phyloP scores from a whole-genome alignment of 30 jellyfish, hydroid and myxozoan genomes.

The Turritopsis rubra region DNA sequence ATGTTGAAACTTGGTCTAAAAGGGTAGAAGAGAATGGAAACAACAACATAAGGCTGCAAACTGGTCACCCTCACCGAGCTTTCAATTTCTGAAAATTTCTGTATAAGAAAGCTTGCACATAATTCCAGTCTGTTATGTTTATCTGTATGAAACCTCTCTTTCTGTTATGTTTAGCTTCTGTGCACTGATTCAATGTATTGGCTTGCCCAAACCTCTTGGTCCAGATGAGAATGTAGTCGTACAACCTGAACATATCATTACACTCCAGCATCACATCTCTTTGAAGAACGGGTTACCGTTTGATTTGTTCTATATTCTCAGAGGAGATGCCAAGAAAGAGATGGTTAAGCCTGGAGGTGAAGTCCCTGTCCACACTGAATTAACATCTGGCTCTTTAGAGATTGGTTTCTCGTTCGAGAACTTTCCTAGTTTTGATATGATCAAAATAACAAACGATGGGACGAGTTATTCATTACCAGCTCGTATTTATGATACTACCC shows the following conservation, averaged over 20 bases:
- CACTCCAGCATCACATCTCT: constrained; percentile 53
- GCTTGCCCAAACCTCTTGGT: constrained; percentile 2
- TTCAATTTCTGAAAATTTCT: too few species aligned
- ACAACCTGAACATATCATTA: constrained; percentile 85
- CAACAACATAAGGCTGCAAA: too few species aligned
- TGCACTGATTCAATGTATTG: constrained; percentile 11
- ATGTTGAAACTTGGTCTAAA: too few species aligned
- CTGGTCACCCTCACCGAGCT: too few species aligned
- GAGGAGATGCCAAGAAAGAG: constrained; percentile 46
- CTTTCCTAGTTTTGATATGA: constrained; percentile 61
- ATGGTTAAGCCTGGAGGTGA: constrained; percentile 84
- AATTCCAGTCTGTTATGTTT: too few species aligned
- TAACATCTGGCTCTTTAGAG: constrained; percentile 24
- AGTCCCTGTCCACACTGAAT: constrained; percentile 59
- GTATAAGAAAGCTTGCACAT: too few species aligned
- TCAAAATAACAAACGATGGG: constrained; percentile 51
- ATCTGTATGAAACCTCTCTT: neutral
- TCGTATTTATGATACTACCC: constrained; percentile 58
- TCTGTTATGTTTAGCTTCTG: constrained; percentile 17
- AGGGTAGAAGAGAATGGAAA: too few species aligned
- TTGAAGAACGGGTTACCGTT: constrained; percentile 75
- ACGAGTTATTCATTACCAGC: constrained; percentile 42
- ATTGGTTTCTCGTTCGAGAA: constrained; percentile 88
- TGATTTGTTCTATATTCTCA: constrained; percentile 62
- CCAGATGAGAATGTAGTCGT: neutral